A percentile compares a stretch with the other conserved stretches of the same genome.
phyloP scores from a whole-genome alignment of 2,797 vertebrate species.

The Macropus fuliginosus region DNA sequence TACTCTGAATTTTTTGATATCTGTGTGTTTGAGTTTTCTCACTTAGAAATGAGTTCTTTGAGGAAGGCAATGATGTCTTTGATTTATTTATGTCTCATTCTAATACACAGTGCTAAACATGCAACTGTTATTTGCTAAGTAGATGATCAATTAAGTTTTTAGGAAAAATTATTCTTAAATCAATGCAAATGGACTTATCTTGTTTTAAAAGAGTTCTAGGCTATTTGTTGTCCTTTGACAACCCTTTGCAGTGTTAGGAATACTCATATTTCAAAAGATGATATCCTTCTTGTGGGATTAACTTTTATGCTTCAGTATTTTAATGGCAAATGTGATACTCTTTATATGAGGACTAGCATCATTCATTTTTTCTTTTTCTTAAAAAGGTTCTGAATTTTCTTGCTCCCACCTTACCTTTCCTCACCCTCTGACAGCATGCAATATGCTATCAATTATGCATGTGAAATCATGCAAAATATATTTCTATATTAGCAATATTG shows the following conservation, averaged over 20 bases:
- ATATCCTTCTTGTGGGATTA: neutral
- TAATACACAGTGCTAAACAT: neutral
- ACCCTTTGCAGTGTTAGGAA: neutral
- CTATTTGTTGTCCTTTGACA: neutral
- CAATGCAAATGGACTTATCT: neutral
- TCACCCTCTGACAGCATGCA: neutral
- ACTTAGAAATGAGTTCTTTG: neutral
- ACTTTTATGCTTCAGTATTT: neutral
- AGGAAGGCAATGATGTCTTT: neutral
- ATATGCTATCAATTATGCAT: neutral
- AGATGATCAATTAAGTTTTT: neutral
- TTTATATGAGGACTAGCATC: neutral
- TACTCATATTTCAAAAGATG: neutral
- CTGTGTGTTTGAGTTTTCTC: neutral
- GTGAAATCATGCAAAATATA: neutral
- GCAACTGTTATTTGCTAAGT: neutral
- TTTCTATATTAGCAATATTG: neutral
- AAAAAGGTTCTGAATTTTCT: neutral
- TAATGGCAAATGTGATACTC: neutral
- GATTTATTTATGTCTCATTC: neutral
- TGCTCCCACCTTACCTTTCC: neutral
- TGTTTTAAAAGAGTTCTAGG: conserved; percentile 2
- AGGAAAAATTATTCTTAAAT: neutral
- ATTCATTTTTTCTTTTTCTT: neutral
- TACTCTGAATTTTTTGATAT: neutral